phyloP scores from a whole-genome alignment of 2,888 invertebrate genomes.

The Amblyjoppa proteus region DNA sequence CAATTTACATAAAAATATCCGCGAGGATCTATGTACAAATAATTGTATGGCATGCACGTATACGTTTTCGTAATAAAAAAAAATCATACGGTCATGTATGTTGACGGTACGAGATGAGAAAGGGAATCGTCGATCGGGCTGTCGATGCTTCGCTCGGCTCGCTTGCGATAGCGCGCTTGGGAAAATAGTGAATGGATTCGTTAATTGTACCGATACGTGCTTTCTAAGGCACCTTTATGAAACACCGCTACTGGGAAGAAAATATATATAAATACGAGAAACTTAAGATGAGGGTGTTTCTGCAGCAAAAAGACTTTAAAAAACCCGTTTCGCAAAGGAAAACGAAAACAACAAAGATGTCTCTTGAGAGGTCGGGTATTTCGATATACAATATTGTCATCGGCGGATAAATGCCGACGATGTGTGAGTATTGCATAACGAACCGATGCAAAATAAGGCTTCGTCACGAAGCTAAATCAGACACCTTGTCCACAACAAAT shows the following conservation, averaged over 20 bases:
- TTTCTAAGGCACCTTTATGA: conserved; percentile 47
- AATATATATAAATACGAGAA: background rate
- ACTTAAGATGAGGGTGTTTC: conserved; percentile 18
- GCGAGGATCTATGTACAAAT: conserved; percentile 59
- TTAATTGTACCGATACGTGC: conserved; percentile 48
- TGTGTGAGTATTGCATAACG: conserved; percentile 1
- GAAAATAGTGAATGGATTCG: conserved; percentile 18
- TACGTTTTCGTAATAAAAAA: conserved; percentile 39
- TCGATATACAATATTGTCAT: conserved; percentile 32
- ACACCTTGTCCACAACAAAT: conserved; percentile 16
- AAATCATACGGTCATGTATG: background rate
- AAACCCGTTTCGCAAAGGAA: conserved; percentile 5
- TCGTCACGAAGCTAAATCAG: background rate
- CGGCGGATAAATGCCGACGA: conserved; percentile 14
- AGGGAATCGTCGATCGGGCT: conserved; percentile 26
- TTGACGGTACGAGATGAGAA: conserved; percentile 29
- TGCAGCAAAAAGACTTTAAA: conserved; percentile 44
- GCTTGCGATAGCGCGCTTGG: background rate
- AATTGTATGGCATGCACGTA: conserved; percentile 65
- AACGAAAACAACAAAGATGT: background rate
- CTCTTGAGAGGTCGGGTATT: conserved; percentile 9
- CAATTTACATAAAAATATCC: conserved; percentile 59
- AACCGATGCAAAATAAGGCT: conserved; percentile 9
- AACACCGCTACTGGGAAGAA: conserved; percentile 22
- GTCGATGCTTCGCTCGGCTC: background rate